Percentiles rank a stretch among this genome's conserved stretches.
These are phyloP conservation scores for Otis tarda DNA, from an alignment of 2,113 vertebrate species.

Conservation along the genomic window DNA sequence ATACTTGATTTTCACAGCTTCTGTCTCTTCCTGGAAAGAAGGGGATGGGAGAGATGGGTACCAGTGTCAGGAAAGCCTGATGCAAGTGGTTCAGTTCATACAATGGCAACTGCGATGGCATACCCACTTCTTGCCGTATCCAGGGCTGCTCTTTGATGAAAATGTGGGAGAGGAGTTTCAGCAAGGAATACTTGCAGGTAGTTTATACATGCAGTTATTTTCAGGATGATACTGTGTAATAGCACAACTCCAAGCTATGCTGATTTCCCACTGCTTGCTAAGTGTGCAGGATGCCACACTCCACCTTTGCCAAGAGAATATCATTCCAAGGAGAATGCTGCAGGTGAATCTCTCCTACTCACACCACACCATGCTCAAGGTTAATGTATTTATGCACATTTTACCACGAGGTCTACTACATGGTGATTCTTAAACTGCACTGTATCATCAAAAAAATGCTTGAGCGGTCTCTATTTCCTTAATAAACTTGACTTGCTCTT, in stretches of 20 bases:
- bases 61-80: neutral
- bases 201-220: neutral
- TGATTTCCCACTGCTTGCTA: neutral
- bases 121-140: neutral
- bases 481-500: slow-evolving; percentile 27
- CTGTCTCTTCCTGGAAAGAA: neutral
- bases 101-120: fast-evolving
- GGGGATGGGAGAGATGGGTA: neutral
- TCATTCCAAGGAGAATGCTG: neutral
- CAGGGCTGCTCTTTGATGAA: neutral
- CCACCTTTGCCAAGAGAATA: neutral
- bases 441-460: neutral
- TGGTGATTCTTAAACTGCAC: neutral
- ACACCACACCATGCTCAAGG: neutral
- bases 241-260: neutral
- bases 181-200: neutral
- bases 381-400: neutral
- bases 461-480: neutral
- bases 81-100: neutral
- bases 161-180: neutral
- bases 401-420: neutral
- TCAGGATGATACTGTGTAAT: neutral
- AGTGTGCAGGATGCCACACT: neutral
- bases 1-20: neutral
- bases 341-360: neutral